These are phyloP conservation scores for Drosophila subpulchrella DNA, from an alignment of 1,140 invertebrate species.

Conservation along the genomic window DNA sequence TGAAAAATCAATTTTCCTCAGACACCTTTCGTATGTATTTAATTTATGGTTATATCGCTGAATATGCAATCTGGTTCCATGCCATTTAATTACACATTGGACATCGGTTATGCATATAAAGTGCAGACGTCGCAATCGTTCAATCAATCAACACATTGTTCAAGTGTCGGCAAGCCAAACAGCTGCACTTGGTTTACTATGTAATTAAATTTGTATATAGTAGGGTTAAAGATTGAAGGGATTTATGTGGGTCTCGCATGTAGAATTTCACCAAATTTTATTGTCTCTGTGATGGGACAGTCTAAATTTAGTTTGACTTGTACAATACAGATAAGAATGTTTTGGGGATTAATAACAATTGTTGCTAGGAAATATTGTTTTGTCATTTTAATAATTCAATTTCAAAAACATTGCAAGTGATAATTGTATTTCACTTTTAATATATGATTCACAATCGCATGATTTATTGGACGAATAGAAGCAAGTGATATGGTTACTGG, in stretches of 20 bases:
- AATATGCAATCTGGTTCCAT: slow-evolving; percentile 6
- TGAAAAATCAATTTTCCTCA: slow-evolving; percentile 2
- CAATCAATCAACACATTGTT: slow-evolving; percentile 48
- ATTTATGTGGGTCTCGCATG: not conserved
- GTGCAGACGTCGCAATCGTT: slow-evolving; percentile 24
- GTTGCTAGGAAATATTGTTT: too few species aligned
- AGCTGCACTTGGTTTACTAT: slow-evolving; percentile 5
- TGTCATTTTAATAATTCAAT: too few species aligned
- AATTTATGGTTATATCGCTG: slow-evolving; percentile 15
- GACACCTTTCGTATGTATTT: not conserved
- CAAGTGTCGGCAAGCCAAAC: slow-evolving; percentile 23
- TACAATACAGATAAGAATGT: too few species aligned
- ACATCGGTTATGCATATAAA: slow-evolving; percentile 32
- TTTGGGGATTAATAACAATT: too few species aligned
- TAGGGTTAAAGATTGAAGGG: not conserved
- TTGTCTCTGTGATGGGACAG: not conserved
- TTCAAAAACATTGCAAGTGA: not conserved
- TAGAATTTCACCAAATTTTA: not conserved
- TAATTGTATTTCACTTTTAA: not conserved
- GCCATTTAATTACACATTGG: slow-evolving; percentile 32
- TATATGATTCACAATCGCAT: slow-evolving; percentile 26
- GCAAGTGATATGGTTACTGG: slow-evolving; percentile 1
- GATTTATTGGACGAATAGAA: slow-evolving; percentile 8
- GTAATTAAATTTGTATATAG: slow-evolving; percentile 18
- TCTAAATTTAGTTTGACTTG: too few species aligned